Evolutionary conservation across 2,797 vertebrate genomes (phyloP).

Genomic region (Pampus argenteus): DNA sequence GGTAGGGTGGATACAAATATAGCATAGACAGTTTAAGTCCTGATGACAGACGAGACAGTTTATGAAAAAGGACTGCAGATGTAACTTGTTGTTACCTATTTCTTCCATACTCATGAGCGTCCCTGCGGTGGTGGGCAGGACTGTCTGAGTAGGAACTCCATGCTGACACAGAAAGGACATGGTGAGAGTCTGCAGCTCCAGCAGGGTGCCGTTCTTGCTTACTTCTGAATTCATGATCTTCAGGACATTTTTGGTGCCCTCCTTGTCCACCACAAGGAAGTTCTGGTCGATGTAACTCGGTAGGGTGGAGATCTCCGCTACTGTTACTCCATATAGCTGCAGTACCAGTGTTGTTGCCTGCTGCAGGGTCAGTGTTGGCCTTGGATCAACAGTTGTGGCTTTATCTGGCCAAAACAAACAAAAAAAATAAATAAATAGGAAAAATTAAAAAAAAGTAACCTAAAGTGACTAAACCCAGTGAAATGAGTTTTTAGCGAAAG

Average conservation of each 20-base stretch:
- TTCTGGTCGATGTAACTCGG: conserved; percentile 92
- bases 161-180: conserved; percentile 82
- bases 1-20: neutral
- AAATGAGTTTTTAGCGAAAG: too few relatives aligned
- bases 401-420: too few relatives aligned
- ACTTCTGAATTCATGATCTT: conserved; percentile 86
- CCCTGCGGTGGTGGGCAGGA: conserved; percentile 67
- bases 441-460: neutral
- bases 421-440: neutral
- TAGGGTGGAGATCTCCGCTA: conserved; percentile 72
- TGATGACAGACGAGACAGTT: neutral
- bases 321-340: conserved; percentile 82
- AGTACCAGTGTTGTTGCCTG: conserved; percentile 76
- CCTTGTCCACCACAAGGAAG: conserved; percentile 71
- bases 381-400: conserved; percentile 32
- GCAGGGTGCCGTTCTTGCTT: conserved; percentile 77
- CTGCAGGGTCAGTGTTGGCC: conserved; percentile 73
- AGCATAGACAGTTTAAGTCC: neutral
- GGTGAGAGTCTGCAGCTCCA: conserved; percentile 82
- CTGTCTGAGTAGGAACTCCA: conserved; percentile 82
- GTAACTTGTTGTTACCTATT: conserved; percentile 72
- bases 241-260: conserved; percentile 80
- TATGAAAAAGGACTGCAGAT: neutral
- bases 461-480: too few relatives aligned
- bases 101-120: conserved; percentile 79